Conservation (phyloP, 2,113 vertebrate genomes). For the Microcebus ravelobensis region DNA sequence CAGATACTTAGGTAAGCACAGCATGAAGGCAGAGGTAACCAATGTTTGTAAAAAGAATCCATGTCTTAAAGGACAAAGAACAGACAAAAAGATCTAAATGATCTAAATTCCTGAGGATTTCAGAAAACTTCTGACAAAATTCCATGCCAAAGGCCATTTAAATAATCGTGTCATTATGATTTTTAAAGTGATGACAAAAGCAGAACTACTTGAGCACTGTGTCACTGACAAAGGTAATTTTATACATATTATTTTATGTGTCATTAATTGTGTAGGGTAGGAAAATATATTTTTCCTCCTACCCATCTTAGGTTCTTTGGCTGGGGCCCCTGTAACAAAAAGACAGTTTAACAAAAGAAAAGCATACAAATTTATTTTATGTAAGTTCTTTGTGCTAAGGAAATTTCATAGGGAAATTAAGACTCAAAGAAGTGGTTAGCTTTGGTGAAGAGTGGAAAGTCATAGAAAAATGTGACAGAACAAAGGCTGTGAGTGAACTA, state of each 20-base stretch:
- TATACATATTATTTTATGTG: background rate
- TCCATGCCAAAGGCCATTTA: background rate
- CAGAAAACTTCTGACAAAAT: background rate
- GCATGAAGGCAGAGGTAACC: background rate
- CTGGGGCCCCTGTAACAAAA: background rate
- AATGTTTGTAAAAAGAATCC: background rate
- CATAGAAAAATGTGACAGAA: background rate
- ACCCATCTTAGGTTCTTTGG: background rate
- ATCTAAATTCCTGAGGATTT: background rate
- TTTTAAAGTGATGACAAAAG: background rate
- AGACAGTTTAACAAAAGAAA: background rate
- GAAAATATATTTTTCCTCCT: background rate
- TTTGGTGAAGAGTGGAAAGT: background rate
- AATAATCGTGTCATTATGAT: background rate
- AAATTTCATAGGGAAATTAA: background rate
- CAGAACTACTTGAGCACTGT: background rate
- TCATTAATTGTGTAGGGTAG: background rate
- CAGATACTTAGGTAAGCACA: background rate
- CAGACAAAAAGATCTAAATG: background rate
- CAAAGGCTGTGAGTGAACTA: background rate
- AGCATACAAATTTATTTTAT: background rate
- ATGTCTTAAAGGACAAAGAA: background rate
- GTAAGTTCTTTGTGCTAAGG: background rate
- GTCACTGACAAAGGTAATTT: background rate
- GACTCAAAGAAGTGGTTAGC: background rate